Base-by-base conservation (phyloP, 2,797 vertebrate species). In the Mus minutoides region DNA sequence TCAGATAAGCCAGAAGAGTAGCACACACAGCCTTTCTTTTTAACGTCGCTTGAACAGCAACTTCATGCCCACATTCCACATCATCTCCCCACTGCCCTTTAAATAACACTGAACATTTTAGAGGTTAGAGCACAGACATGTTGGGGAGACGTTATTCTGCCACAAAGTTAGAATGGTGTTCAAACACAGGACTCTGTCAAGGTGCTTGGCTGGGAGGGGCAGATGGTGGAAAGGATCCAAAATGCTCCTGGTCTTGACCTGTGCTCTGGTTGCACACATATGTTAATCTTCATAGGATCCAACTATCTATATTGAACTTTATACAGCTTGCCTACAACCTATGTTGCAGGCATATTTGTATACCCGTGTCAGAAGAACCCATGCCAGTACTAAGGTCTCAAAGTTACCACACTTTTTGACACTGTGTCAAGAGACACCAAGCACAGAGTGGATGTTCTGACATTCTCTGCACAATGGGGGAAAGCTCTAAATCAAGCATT, bases 61-160 rank as follows among this genome's bases (percentile, higher is more conserved):
- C 2, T 9, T 8, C 26, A 14, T 13, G 29, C 13, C 43, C 3
- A 7, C 0, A 4, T 9, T 60, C 1, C 43, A 37, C 21, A 16
- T 14, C 14, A 13, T 31, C 24, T 21, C 26, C 12, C 16, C 6
- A 40, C 31, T 22, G 19, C 4, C 58, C 37, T 75, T 29, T 49
- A 9, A n/a, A 14, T 5, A 37, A 60, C 2, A 19, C 6, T 54
- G 52, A 54, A 43, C 16, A 12, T 31, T n/a, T 26, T 84, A 37
- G 56, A 3, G 21, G 54, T 37, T 34, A 49, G 34, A 26, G 34
- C 11, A 1, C 26, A 49, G 31, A 11, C 13, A 21, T 58, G 21
- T 37, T 43, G 54, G 29, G 14, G 8, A 62, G 26, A 19, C 2
- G 4, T 78, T 49, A 26, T 87, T 37, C n/a, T 49, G 56, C 7